Evolutionary conservation across 2,113 vertebrate species (phyloP), one percentile per base, ranked within the genome.

Genomic region (Strix uralensis): DNA sequence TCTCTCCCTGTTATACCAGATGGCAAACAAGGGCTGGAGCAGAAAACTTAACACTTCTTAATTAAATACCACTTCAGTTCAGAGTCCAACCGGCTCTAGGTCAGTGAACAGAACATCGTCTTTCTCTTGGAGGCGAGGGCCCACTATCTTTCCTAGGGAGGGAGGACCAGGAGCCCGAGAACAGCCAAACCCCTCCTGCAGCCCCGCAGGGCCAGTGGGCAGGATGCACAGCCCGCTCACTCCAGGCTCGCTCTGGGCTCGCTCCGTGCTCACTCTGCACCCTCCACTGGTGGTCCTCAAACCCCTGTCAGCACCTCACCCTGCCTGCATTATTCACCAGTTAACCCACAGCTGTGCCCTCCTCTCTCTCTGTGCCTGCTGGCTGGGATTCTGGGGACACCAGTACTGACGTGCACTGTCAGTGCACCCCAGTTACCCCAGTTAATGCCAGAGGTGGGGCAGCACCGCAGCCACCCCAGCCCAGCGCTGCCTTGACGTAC

Each of bases 211-310:
- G 3, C 32, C 1, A 1, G 10, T 0, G 15, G 42, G 61, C n/a
- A 58, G 74, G 65, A 26, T 3, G 4, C 3, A 0, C 38, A 26
- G 34, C 57, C n/a, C 1, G 1, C 17, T 34, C 1, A 2, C 32
- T 34, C 42, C 7, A 1, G 7, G 29, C n/a, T 32, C 25, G 1
- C 79, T 38, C 74, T 13, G 1, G 13, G 29, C 20, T 47, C 20
- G 11, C 46, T 54, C 51, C 10, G 40, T 13, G 46, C 63, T 47
- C 19, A 3, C 51, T 57, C 61, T 5, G 6, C 61, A 10, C 12
- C 1, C 57, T 20, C 66, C 2, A 0, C 58, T 5, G 1, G 7
- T 2, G 29, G 52, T 29, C 9, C 52, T n/a, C 26, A 34, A 55
- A 15, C 44, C 51, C 51, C 51, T 0, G 1, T 7, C 58, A 65